phyloP scores from a whole-genome alignment of 2,797 vertebrate species.

The Myotis vivesi region DNA sequence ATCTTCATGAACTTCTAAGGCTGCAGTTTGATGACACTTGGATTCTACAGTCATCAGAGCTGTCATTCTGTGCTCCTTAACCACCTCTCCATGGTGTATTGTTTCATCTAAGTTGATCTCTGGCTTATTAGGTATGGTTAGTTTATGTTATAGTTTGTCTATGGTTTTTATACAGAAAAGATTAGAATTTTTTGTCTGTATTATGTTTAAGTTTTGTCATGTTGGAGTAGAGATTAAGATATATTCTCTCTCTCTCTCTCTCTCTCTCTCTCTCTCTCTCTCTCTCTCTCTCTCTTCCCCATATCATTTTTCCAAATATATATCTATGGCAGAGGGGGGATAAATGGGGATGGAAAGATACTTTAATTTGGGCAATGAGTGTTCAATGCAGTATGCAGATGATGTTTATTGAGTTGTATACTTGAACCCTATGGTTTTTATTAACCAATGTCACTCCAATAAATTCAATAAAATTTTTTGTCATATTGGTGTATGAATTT shows the following conservation, averaged over 20 bases:
- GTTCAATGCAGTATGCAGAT: background rate
- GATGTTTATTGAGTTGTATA: background rate
- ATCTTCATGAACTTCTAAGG: background rate
- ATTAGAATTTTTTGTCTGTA: background rate
- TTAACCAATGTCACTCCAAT: background rate
- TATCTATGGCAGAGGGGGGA: background rate
- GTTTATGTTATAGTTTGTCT: background rate
- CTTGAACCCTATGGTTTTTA: background rate
- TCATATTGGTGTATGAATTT: constrained; percentile 16
- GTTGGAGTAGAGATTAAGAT: background rate
- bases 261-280: too few relatives aligned
- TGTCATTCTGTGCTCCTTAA: background rate
- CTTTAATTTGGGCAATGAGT: background rate
- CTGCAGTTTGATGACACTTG: background rate
- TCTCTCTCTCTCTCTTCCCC: too few relatives aligned
- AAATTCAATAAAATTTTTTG: background rate
- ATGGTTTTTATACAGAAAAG: background rate
- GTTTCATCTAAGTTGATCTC: background rate
- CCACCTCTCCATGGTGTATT: background rate
- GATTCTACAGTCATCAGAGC: background rate
- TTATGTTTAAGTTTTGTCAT: background rate
- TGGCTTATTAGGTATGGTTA: background rate
- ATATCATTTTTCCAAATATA: too few relatives aligned
- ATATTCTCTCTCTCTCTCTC: too few relatives aligned
- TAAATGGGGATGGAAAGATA: background rate